Evolutionary conservation across 2,888 invertebrate genomes (phyloP).

Genomic region (Rotaria sp.): DNA sequence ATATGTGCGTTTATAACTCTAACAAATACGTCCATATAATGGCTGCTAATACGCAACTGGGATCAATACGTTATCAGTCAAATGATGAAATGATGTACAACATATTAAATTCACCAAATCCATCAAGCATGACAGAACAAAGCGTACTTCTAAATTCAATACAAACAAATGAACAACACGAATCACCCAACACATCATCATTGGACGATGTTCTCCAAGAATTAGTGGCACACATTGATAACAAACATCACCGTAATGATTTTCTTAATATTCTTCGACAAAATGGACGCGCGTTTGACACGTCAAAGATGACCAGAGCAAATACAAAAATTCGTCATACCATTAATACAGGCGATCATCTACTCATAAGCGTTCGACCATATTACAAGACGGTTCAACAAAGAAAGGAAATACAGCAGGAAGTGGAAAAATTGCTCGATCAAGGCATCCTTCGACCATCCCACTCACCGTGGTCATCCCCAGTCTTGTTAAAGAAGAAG

Average conservation of each 20-base stretch:
- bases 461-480: neutral
- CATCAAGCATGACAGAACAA: neutral
- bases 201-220: too few relatives aligned
- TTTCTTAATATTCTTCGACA: neutral
- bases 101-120: neutral
- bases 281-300: neutral
- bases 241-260: neutral
- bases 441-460: too few relatives aligned
- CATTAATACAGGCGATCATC: neutral
- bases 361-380: neutral
- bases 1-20: neutral
- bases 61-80: slow-evolving; percentile 2
- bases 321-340: neutral
- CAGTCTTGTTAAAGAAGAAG: neutral
- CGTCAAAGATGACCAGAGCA: neutral
- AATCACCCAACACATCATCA: neutral
- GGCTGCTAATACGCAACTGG: neutral
- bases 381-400: neutral
- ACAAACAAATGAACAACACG: neutral
- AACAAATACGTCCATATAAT: neutral
- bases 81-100: neutral
- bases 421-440: neutral
- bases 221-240: neutral
- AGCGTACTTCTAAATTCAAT: too few relatives aligned
- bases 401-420: neutral